Base-by-base conservation (phyloP, 2,797 vertebrate species). In the Glyptemys insculpta region DNA sequence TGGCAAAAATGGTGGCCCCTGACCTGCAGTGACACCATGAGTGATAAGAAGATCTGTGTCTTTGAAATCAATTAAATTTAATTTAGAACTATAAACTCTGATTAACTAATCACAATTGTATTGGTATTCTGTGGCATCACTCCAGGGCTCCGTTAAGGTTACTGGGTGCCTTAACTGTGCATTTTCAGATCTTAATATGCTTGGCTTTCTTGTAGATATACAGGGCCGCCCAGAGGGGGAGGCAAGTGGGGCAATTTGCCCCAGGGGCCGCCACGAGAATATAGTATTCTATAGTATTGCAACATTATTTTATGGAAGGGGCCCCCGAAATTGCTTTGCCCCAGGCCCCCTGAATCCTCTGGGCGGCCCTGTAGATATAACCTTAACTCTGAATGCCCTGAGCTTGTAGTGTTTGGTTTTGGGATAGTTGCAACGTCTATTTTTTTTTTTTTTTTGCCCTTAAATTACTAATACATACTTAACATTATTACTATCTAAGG, bases 131-230 rank as follows among this genome's bases (percentile, higher is more conserved):
- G 1, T 8, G 15, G 62, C 7, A 18, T 65, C 62, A n/a, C 34
- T 65, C 62, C 62, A 19, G 34, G 57, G 34, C 31, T 0, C 5
- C 0, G 16, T 65, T 18, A 65, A n/a, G 4, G 3, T 62, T 34
- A 62, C 8, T 65, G 62, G 15, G 34, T 31, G 12, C 57, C 57
- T 59, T 59, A 59, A 59, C 29, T 59, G 12, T 59, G 57, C 12
- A 31, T 59, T 59, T 59, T 0, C 27, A 59, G 0, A 6, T 31
- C 57, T 59, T 29, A 59, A 31, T 31, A 31, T 59, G 0, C 0
- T 59, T 59, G 57, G 29, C 8, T 68, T 68, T 68, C 9, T 68
- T 68, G 16, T 11, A 68, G 34, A 4, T 68, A 68, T n/a, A 68
- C 44, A 44, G 44, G 44, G 44, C 44, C 44, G 6, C 44, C 44